Evolutionary conservation across 2,888 invertebrate species (phyloP).

Genomic region (Agriopis aurantiaria): DNA sequence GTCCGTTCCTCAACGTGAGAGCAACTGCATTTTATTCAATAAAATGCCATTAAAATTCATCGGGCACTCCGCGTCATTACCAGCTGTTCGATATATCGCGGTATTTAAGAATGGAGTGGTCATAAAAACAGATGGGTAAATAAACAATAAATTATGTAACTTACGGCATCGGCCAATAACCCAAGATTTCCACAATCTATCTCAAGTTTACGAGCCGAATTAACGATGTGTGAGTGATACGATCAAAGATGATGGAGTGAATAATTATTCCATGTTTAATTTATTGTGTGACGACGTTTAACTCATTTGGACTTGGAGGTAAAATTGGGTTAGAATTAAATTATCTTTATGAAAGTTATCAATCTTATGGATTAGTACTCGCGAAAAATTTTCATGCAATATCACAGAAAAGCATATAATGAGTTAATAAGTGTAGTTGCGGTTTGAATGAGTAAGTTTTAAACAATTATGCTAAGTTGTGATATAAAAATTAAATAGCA

Average conservation of each 20-base stretch:
- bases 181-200: slow-evolving; percentile 52
- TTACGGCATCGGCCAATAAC: slow-evolving; percentile 52
- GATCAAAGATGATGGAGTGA: slow-evolving; percentile 49
- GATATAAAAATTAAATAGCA: not conserved
- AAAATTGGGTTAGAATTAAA: slow-evolving; percentile 3
- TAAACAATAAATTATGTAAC: slow-evolving; percentile 63
- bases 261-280: slow-evolving; percentile 52
- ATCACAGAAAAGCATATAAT: not conserved
- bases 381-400: not conserved
- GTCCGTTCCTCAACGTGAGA: slow-evolving; percentile 59
- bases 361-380: slow-evolving; percentile 1
- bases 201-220: slow-evolving; percentile 55
- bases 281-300: slow-evolving; percentile 48
- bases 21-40: slow-evolving; percentile 30
- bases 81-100: slow-evolving; percentile 45
- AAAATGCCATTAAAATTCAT: slow-evolving; percentile 66
- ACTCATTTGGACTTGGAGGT: slow-evolving; percentile 33
- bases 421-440: no score
- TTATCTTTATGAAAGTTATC: slow-evolving; percentile 30
- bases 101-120: slow-evolving; percentile 49
- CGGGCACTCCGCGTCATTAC: slow-evolving; percentile 48
- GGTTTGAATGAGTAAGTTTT: no score
- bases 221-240: slow-evolving; percentile 51
- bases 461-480: not conserved
- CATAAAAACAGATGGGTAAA: slow-evolving; percentile 60